Evolutionary conservation across 1,140 invertebrate species (phyloP).

Genomic region (Tyrophagus putrescentiae): DNA sequence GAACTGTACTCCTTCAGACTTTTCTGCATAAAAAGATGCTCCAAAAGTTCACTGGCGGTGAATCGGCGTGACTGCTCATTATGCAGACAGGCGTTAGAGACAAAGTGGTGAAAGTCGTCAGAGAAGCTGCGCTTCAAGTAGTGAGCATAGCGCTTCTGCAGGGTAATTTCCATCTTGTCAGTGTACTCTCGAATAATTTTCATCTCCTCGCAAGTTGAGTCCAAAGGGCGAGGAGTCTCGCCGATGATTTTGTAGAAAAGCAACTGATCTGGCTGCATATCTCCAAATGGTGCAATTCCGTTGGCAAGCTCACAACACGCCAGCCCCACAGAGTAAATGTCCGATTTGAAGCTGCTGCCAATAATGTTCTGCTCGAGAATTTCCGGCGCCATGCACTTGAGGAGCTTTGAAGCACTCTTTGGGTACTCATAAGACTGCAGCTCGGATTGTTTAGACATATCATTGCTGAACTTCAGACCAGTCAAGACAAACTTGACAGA

Average conservation of each 20-base stretch:
- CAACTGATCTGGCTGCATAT: constrained; percentile 65
- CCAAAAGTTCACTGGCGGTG: neutral
- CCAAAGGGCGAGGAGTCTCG: constrained; percentile 54
- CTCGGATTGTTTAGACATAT: constrained; percentile 50
- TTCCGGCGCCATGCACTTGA: constrained; percentile 78
- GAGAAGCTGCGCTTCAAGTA: neutral
- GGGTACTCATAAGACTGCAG: constrained; percentile 57
- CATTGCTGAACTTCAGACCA: constrained; percentile 55
- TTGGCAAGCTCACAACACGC: constrained; percentile 74
- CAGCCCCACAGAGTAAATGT: constrained; percentile 76
- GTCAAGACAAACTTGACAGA: constrained; percentile 51
- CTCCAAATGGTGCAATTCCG: constrained; percentile 65
- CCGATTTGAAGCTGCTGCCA: constrained; percentile 71
- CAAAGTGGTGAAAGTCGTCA: neutral
- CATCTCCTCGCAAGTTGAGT: constrained; percentile 48
- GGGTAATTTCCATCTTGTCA: neutral
- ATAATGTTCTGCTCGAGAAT: constrained; percentile 69
- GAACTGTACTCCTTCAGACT: neutral
- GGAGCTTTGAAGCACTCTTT: constrained; percentile 45
- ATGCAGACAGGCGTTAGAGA: neutral
- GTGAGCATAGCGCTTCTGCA: neutral
- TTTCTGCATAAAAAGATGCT: constrained; percentile 8
- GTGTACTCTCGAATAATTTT: constrained; percentile 21
- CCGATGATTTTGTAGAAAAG: constrained; percentile 70
- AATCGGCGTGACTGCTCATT: neutral